A percentile compares a stretch with the other conserved stretches of the same genome.
These are phyloP conservation scores for Maccullochella peelii DNA, from an alignment of 2,113 vertebrate genomes.

Conservation along the genomic window DNA sequence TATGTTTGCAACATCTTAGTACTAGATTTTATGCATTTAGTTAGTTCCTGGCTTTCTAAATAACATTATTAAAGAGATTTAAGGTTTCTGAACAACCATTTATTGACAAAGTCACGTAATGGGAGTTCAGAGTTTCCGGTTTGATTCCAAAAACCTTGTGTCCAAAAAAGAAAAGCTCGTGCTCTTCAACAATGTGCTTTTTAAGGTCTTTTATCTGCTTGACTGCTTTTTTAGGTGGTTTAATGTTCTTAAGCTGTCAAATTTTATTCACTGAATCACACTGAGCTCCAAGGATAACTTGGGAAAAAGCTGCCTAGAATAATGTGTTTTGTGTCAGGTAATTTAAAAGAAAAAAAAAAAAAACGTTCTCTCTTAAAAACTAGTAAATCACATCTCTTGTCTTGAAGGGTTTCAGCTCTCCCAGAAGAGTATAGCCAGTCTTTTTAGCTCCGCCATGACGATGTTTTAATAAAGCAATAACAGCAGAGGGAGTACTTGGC, in stretches of 20 bases:
- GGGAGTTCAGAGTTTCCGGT: background rate
- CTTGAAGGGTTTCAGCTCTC: conserved; percentile 1
- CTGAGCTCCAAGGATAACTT: conserved; percentile 9
- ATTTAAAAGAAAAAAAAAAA: background rate
- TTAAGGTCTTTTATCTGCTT: background rate
- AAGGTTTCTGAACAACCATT: background rate
- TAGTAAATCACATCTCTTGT: background rate
- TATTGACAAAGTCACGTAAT: background rate
- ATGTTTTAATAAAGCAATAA: conserved; percentile 18
- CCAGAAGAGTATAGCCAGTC: background rate
- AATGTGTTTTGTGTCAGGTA: background rate
- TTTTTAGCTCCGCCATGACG: background rate
- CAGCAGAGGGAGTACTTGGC: conserved; percentile 9
- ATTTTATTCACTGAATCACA: background rate
- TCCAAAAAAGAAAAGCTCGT: conserved; percentile 6
- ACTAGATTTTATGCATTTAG: background rate
- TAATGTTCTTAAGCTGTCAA: background rate
- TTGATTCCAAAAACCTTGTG: background rate
- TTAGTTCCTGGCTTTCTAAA: background rate
- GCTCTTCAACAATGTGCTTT: background rate
- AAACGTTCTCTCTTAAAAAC: conserved; percentile 1
- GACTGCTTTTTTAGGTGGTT: background rate
- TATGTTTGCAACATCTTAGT: background rate
- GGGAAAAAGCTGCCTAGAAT: background rate
- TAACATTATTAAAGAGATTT: background rate